Conservation (phyloP, 2,797 vertebrate species). For the Carcharodon carcharias region DNA sequence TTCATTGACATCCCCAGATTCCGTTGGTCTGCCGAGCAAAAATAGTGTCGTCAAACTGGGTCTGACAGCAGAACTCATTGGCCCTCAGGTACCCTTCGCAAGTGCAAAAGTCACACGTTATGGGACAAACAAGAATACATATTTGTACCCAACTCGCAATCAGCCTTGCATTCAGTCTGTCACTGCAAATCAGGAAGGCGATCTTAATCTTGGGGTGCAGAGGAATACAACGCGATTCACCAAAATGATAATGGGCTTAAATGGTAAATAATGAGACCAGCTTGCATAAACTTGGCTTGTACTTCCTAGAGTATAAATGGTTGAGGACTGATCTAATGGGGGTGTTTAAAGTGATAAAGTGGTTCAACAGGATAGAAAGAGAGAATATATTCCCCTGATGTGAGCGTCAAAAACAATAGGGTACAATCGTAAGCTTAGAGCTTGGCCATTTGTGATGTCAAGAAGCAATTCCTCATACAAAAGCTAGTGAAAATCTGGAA, state of each 20-base stretch:
- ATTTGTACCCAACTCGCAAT: not conserved
- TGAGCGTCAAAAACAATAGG: not conserved
- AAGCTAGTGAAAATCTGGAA: not conserved
- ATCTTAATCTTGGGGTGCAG: not conserved
- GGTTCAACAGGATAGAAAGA: not conserved
- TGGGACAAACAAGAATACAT: not conserved
- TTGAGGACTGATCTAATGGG: not conserved
- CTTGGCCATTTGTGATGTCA: not conserved
- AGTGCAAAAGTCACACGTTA: not conserved
- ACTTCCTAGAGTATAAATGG: not conserved
- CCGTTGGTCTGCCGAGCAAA: slow-evolving; percentile 65
- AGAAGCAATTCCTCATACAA: not conserved
- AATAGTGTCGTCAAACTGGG: not conserved
- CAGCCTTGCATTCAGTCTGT: too few species aligned
- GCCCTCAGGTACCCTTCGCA: not conserved
- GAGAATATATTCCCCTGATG: not conserved
- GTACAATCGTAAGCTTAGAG: not conserved
- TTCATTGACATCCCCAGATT: slow-evolving; percentile 97
- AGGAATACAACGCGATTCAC: not conserved
- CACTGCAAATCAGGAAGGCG: not conserved
- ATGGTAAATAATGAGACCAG: not conserved
- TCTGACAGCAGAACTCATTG: not conserved
- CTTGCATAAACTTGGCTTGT: not conserved
- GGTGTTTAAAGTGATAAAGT: not conserved
- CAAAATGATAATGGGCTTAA: not conserved